These are phyloP conservation scores for Callinectes sapidus DNA, from an alignment of 2,888 invertebrate species.

Conservation along the genomic window DNA sequence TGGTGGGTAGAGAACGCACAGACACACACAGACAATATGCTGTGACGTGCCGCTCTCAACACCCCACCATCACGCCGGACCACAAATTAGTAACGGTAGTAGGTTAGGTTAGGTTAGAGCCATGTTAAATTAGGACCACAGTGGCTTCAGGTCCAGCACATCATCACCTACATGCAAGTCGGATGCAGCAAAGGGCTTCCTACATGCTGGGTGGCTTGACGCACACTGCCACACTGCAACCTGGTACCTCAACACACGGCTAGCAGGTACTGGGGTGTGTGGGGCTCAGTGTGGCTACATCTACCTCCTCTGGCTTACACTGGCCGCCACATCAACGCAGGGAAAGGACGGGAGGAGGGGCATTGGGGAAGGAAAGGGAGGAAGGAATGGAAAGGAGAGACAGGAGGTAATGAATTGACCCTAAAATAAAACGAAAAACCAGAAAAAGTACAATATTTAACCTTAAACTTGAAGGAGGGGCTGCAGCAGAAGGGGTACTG, in stretches of 20 bases:
- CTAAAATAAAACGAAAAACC: no score
- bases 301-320: no score
- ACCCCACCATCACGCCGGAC: not conserved
- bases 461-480: no score
- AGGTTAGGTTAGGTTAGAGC: not conserved
- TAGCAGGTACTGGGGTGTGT: not conserved
- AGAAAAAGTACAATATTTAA: no score
- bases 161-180: not conserved
- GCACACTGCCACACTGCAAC: not conserved
- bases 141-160: no score
- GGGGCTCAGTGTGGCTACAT: no score
- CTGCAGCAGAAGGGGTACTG: no score
- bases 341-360: no score
- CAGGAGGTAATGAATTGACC: no score
- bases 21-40: not conserved
- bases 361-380: not conserved
- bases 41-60: not conserved
- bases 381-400: not conserved
- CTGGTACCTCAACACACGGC: not conserved
- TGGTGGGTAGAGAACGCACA: not conserved
- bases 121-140: not conserved
- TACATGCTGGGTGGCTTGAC: not conserved
- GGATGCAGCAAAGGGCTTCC: not conserved
- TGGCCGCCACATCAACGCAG: no score
- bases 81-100: slow-evolving; percentile 40